These are phyloP conservation scores for Pogonognathellus flavescens DNA, from an alignment of 1,140 invertebrate species.

Conservation along the genomic window DNA sequence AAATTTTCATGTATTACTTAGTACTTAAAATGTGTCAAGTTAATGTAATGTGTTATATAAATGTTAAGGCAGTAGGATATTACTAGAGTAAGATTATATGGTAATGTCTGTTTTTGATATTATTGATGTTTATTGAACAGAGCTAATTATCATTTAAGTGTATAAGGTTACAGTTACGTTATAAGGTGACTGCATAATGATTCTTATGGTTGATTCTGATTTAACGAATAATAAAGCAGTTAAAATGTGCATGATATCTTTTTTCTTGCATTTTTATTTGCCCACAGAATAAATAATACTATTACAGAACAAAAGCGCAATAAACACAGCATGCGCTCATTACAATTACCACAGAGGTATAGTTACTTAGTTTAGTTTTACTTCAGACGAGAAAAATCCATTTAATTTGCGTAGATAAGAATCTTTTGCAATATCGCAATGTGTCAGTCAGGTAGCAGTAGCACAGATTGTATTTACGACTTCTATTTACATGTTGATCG, in stretches of 20 bases:
- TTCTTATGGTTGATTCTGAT: constrained; percentile 49
- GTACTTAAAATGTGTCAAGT: constrained; percentile 4
- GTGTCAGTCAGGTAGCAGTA: background rate
- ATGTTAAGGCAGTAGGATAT: background rate
- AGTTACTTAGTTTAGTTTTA: too few species aligned
- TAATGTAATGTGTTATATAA: constrained; percentile 24
- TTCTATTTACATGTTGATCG: background rate
- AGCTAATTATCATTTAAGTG: constrained; percentile 35
- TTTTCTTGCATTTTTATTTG: too few species aligned
- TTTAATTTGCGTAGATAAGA: too few species aligned
- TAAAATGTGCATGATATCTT: constrained; percentile 34
- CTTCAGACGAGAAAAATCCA: too few species aligned
- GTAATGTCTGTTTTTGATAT: constrained; percentile 13
- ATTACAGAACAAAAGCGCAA: too few species aligned
- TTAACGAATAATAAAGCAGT: constrained; percentile 36
- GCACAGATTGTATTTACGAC: background rate
- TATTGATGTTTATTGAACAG: constrained; percentile 21
- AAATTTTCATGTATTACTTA: constrained; percentile 17
- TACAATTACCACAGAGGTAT: too few species aligned
- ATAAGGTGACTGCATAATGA: constrained; percentile 16
- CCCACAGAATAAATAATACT: too few species aligned
- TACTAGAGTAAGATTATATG: background rate
- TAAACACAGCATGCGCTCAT: too few species aligned
- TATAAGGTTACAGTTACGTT: constrained; percentile 14
- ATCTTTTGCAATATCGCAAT: too few species aligned